Percentiles rank a stretch among this genome's conserved stretches.
Evolutionary conservation across 2,888 invertebrate genomes (phyloP).

Genomic region (Euclidia mi): DNA sequence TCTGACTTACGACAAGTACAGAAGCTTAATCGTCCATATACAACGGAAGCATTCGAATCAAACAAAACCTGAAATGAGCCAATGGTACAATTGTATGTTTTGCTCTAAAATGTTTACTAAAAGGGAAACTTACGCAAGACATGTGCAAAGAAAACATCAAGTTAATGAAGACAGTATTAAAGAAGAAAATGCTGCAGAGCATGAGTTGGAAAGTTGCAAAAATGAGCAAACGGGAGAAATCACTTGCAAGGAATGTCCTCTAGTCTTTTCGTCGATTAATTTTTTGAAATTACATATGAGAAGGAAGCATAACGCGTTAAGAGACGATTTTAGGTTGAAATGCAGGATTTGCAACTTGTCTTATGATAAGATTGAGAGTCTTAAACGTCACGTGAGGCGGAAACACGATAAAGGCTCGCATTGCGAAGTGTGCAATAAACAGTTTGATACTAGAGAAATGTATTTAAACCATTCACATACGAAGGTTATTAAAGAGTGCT

Average conservation of each 20-base stretch:
- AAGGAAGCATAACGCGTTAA: constrained; percentile 80
- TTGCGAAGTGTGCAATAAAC: constrained; percentile 80
- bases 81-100: constrained; percentile 81
- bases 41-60: constrained; percentile 75
- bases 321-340: constrained; percentile 79
- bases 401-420: constrained; percentile 79
- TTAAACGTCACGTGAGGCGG: constrained; percentile 80
- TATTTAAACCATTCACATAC: constrained; percentile 80
- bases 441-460: constrained; percentile 75
- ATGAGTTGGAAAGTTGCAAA: constrained; percentile 60
- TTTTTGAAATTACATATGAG: constrained; percentile 84
- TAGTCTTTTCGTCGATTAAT: constrained; percentile 79
- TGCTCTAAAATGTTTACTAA: constrained; percentile 79
- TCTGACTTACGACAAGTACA: constrained; percentile 80
- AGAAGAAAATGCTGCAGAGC: constrained; percentile 20
- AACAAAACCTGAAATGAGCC: constrained; percentile 64
- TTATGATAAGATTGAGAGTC: constrained; percentile 83
- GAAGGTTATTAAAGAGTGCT: constrained; percentile 76
- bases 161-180: constrained; percentile 56
- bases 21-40: constrained; percentile 79
- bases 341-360: constrained; percentile 84
- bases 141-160: constrained; percentile 82
- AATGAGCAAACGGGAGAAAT: constrained; percentile 79
- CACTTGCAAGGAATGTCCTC: constrained; percentile 77
- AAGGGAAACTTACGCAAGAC: constrained; percentile 81